These are phyloP conservation scores for Dryobotodes eremita DNA, from an alignment of 2,888 invertebrate genomes.

Conservation along the genomic window DNA sequence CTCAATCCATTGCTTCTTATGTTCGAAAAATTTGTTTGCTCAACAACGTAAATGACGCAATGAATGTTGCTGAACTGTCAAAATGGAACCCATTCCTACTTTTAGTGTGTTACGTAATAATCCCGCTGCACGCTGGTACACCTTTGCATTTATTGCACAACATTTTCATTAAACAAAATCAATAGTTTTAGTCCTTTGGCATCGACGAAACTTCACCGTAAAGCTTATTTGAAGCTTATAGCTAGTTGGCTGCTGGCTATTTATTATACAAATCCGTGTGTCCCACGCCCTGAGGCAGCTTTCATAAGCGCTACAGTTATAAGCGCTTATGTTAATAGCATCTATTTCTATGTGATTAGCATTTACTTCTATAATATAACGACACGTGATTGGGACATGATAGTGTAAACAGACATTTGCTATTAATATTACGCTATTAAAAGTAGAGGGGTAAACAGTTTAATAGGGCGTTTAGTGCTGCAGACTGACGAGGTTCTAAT, in stretches of 20 bases:
- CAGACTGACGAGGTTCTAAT: background rate
- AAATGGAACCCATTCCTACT: too few species aligned
- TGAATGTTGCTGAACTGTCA: too few species aligned
- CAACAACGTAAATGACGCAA: too few species aligned
- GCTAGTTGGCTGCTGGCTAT: background rate
- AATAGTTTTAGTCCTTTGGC: background rate
- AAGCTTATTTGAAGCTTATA: background rate
- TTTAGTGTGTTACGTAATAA: too few species aligned
- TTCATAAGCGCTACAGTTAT: slow-evolving; percentile 59
- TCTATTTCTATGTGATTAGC: slow-evolving; percentile 48
- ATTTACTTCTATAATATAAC: slow-evolving; percentile 42
- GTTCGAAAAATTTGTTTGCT: too few species aligned
- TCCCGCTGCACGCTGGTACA: too few species aligned
- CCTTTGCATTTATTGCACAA: too few species aligned
- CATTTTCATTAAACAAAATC: too few species aligned
- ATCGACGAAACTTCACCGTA: background rate
- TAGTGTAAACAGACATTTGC: slow-evolving; percentile 54
- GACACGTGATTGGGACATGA: slow-evolving; percentile 52
- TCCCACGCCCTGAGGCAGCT: slow-evolving; percentile 43
- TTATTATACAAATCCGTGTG: slow-evolving; percentile 23
- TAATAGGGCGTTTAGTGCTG: background rate
- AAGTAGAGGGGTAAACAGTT: slow-evolving; percentile 12
- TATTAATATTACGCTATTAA: slow-evolving; percentile 11
- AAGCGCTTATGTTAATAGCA: slow-evolving; percentile 59
- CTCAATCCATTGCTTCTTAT: too few species aligned